Conservation (phyloP, 2,797 vertebrate genomes). For the Pterois miles region DNA sequence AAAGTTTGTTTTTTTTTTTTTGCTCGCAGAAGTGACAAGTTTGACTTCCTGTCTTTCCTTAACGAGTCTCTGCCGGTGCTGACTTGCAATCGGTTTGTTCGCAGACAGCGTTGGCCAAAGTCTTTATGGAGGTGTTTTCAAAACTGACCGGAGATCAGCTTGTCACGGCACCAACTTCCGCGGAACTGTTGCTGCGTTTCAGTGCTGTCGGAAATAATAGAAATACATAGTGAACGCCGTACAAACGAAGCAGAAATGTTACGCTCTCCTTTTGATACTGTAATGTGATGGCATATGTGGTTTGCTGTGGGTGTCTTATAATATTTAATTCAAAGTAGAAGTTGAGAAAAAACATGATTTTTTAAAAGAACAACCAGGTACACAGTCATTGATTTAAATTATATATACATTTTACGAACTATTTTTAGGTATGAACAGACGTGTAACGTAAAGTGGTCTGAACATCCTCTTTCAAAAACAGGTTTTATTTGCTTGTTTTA, state of each 20-base stretch:
- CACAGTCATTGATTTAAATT: neutral
- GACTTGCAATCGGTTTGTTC: conserved; percentile 30
- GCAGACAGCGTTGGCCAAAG: accelerated
- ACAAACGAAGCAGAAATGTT: too few relatives aligned
- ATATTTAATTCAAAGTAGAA: neutral
- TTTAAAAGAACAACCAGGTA: neutral
- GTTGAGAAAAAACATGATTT: neutral
- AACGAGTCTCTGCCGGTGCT: neutral
- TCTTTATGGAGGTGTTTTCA: accelerated
- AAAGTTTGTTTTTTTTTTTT: conserved; percentile 1
- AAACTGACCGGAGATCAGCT: conserved; percentile 53
- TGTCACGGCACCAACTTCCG: neutral
- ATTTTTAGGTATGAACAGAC: neutral
- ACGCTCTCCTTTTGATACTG: too few relatives aligned
- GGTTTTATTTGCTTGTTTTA: neutral
- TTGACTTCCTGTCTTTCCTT: conserved; percentile 53
- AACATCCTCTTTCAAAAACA: neutral
- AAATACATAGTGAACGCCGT: too few relatives aligned
- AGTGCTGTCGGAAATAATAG: conserved; percentile 8
- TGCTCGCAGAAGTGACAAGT: neutral
- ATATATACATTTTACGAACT: neutral
- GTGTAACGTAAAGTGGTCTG: neutral
- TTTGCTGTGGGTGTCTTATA: neutral
- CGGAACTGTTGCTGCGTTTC: conserved; percentile 9
- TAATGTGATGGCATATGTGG: neutral